Evolutionary conservation across 2,797 vertebrate genomes (phyloP).

Genomic region (Decapterus maruadsi): DNA sequence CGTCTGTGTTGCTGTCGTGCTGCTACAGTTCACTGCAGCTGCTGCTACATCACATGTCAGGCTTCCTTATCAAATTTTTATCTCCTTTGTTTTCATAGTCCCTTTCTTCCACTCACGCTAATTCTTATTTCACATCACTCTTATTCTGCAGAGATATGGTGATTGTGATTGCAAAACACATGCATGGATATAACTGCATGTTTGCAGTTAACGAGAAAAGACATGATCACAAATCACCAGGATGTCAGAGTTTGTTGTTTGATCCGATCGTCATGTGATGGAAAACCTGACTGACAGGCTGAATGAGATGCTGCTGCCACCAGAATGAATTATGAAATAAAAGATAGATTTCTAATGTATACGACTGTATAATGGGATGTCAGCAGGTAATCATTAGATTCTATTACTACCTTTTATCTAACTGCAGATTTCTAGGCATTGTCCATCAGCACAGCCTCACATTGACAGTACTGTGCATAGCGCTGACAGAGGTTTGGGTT

Average conservation of each 20-base stretch:
- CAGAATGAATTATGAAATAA: background rate
- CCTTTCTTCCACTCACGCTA: conserved; percentile 2
- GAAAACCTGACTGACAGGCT: background rate
- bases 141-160: background rate
- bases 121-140: background rate
- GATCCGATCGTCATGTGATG: background rate
- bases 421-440: background rate
- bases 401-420: background rate
- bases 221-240: background rate
- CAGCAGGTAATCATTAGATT: background rate
- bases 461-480: conserved; percentile 10
- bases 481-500: conserved; percentile 3
- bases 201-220: background rate
- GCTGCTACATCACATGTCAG: conserved; percentile 15
- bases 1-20: background rate
- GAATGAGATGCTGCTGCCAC: too few species aligned
- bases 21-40: conserved; percentile 9
- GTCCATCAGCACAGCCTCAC: background rate
- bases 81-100: conserved; percentile 4
- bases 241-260: background rate
- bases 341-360: too few species aligned
- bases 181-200: background rate
- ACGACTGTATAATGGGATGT: too few species aligned
- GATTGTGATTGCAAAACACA: background rate
- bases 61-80: conserved; percentile 28